A percentile compares a stretch with the other conserved stretches of the same genome.
Conservation (phyloP, 2,797 vertebrate genomes). For the Sebastes hubbsi region DNA sequence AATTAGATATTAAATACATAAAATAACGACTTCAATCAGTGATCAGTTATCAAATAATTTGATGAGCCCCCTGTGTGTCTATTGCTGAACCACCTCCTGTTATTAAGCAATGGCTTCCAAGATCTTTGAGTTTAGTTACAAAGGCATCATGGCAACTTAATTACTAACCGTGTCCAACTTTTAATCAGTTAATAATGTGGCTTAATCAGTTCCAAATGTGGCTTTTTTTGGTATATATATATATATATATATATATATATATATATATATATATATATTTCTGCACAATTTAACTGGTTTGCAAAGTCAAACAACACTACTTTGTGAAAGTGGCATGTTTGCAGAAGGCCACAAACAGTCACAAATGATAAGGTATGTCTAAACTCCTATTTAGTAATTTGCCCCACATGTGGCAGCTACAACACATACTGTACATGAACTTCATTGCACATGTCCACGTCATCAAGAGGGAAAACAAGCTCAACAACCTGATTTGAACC, state of each 20-base stretch:
- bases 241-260: not conserved
- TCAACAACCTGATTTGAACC: too few species aligned
- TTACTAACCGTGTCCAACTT: not conserved
- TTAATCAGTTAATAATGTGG: not conserved
- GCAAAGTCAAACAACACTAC: not conserved
- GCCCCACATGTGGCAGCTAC: not conserved
- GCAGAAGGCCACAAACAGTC: not conserved
- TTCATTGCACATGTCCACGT: not conserved
- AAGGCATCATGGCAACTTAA: not conserved
- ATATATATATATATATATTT: not conserved
- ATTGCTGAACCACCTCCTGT: not conserved
- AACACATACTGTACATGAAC: not conserved
- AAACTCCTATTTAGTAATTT: not conserved
- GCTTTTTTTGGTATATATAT: too few species aligned
- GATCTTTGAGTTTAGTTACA: not conserved
- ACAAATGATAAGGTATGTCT: not conserved
- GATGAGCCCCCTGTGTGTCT: not conserved
- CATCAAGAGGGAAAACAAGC: not conserved
- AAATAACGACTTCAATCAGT: not conserved
- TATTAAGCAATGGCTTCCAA: not conserved
- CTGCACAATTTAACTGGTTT: not conserved
- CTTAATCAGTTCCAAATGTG: not conserved
- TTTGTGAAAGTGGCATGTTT: not conserved
- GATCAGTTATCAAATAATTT: not conserved
- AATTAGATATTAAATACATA: not conserved